phyloP scores from a whole-genome alignment of 2,113 vertebrate species.

The Eulemur rufifrons region DNA sequence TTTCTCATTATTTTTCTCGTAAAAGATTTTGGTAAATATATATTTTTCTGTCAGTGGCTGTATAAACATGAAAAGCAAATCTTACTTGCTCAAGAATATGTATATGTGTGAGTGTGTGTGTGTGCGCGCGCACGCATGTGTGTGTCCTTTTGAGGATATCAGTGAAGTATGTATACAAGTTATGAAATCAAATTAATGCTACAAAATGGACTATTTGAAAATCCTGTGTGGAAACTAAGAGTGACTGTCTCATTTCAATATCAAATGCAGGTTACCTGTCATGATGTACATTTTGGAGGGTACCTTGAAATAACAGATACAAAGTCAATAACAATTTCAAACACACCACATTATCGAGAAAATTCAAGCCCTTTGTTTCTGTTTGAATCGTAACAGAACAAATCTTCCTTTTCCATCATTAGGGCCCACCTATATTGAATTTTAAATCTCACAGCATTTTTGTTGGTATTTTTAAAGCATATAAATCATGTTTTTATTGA shows the following conservation, averaged over 20 bases:
- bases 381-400: not conserved
- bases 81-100: conserved; percentile 1
- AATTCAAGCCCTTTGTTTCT: not conserved
- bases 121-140: not conserved
- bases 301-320: not conserved
- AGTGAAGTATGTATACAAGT: not conserved
- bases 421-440: not conserved
- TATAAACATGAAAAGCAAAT: conserved; percentile 31
- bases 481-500: not conserved
- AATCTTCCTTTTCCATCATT: not conserved
- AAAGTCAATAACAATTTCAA: not conserved
- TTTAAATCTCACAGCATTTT: conserved; percentile 13
- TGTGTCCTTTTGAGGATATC: conserved; percentile 21
- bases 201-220: conserved; percentile 37
- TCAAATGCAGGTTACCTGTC: conserved; percentile 18
- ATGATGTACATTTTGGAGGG: not conserved
- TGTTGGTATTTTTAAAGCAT: conserved; percentile 19
- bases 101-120: not conserved
- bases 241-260: not conserved
- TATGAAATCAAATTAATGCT: conserved; percentile 39
- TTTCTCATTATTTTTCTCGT: conserved; percentile 39
- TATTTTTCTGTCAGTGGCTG: not conserved
- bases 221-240: not conserved
- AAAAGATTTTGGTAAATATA: not conserved
- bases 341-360: conserved; percentile 1